phyloP scores from a whole-genome alignment of 1,140 invertebrate genomes.

The Drosophila murphyi region DNA sequence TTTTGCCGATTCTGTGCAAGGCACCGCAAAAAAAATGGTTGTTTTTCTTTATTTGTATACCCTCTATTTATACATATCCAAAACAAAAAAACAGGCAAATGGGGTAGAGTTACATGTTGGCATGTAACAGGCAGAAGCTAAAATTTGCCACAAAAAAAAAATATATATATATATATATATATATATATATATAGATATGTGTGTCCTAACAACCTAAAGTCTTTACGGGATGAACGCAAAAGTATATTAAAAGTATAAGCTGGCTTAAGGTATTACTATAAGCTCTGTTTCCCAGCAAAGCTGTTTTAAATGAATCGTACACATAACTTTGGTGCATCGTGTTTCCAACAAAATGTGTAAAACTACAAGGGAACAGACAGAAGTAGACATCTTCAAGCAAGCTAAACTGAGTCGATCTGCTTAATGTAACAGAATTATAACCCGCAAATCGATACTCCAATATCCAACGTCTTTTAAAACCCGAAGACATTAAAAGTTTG shows the following conservation, averaged over 20 bases:
- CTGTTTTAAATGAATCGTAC: too few species aligned
- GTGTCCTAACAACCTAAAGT: neutral
- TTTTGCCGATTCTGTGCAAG: slow-evolving; percentile 48
- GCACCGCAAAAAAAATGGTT: slow-evolving; percentile 46
- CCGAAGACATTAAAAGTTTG: too few species aligned
- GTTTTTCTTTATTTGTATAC: slow-evolving; percentile 64
- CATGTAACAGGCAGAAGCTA: neutral
- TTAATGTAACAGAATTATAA: too few species aligned
- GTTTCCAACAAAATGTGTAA: too few species aligned
- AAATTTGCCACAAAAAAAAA: neutral
- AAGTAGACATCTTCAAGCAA: too few species aligned
- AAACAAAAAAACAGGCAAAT: neutral
- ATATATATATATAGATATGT: neutral
- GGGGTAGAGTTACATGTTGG: neutral
- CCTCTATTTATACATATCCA: slow-evolving; percentile 15
- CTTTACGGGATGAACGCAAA: neutral
- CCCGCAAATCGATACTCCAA: too few species aligned
- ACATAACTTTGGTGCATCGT: too few species aligned
- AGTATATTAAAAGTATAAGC: neutral
- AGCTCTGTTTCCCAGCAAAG: too few species aligned
- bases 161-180: neutral
- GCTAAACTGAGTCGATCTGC: too few species aligned
- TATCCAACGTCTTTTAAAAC: too few species aligned
- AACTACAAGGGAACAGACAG: too few species aligned
- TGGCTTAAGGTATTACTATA: too few species aligned